These are phyloP conservation scores for Monoplex corrugatus DNA, from an alignment of 2,888 invertebrate species.

Conservation along the genomic window DNA sequence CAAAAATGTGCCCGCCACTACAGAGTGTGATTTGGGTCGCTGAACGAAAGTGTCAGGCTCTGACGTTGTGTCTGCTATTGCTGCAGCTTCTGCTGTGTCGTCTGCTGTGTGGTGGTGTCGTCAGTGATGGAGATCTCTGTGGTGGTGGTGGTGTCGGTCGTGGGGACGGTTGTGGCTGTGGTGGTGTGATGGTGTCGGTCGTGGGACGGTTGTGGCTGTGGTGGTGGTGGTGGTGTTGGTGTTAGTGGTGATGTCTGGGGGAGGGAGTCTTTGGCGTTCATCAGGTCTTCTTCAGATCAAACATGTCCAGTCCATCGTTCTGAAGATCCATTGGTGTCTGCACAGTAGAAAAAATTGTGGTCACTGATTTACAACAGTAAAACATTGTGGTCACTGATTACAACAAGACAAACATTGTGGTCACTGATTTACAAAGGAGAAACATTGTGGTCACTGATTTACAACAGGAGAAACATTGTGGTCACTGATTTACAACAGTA, in stretches of 20 bases:
- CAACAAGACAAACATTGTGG: too few species aligned
- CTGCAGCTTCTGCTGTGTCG: too few species aligned
- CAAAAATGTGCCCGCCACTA: slow-evolving; percentile 30
- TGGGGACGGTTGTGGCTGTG: background rate
- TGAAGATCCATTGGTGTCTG: slow-evolving; percentile 39
- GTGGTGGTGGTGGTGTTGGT: background rate
- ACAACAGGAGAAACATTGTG: too few species aligned
- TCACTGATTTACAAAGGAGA: too few species aligned
- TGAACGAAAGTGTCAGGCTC: background rate
- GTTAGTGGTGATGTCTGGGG: background rate
- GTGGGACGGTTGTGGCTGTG: background rate
- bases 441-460: too few species aligned
- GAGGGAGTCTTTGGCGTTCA: background rate
- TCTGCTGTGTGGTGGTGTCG: background rate
- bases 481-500: too few species aligned
- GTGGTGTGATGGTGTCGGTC: background rate
- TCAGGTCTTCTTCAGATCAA: slow-evolving; percentile 19
- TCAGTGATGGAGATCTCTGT: background rate
- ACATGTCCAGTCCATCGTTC: slow-evolving; percentile 17
- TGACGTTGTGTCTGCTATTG: background rate
- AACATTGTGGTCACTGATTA: too few species aligned
- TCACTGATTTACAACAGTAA: too few species aligned
- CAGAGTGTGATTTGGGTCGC: slow-evolving; percentile 43
- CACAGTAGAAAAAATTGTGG: background rate
- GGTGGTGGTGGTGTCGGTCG: background rate